Conservation (phyloP, 2,888 invertebrate genomes). For the Spodoptera littoralis region DNA sequence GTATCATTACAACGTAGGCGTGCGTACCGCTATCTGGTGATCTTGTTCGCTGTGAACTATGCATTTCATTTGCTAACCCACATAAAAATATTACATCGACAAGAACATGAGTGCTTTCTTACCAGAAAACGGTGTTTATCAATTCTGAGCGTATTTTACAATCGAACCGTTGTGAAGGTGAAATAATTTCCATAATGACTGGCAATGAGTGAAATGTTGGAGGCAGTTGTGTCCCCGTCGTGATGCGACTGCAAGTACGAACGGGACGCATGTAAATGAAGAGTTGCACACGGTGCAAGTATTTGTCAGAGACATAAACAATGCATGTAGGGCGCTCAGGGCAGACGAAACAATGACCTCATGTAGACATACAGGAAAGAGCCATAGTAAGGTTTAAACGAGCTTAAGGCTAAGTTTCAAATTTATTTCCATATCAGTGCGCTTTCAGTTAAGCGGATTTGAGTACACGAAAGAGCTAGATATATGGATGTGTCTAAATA, state of each 20-base stretch:
- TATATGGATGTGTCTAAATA: too few relatives aligned
- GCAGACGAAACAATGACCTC: conserved; percentile 65
- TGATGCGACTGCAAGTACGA: conserved; percentile 66
- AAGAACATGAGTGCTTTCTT: conserved; percentile 14
- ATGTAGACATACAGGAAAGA: conserved; percentile 52
- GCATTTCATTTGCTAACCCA: conserved; percentile 35
- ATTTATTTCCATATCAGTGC: conserved; percentile 22
- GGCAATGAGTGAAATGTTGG: conserved; percentile 77
- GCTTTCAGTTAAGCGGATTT: conserved; percentile 8
- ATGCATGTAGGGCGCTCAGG: conserved; percentile 61
- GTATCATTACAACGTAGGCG: conserved; percentile 75
- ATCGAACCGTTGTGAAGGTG: conserved; percentile 65
- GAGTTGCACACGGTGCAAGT: conserved; percentile 66
- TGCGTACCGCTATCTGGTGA: conserved; percentile 63
- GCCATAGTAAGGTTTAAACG: conserved; percentile 34
- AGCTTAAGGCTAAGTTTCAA: conserved; percentile 22
- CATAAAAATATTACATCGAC: conserved; percentile 20
- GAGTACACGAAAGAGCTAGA: neutral
- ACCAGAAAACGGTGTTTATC: conserved; percentile 18
- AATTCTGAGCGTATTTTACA: conserved; percentile 19
- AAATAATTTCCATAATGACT: conserved; percentile 78
- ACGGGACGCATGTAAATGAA: conserved; percentile 78
- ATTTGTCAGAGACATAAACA: conserved; percentile 63
- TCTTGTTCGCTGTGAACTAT: conserved; percentile 53
- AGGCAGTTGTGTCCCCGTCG: conserved; percentile 69